phyloP scores from a whole-genome alignment of 2,113 vertebrate species.

The Onychostoma macrolepis region DNA sequence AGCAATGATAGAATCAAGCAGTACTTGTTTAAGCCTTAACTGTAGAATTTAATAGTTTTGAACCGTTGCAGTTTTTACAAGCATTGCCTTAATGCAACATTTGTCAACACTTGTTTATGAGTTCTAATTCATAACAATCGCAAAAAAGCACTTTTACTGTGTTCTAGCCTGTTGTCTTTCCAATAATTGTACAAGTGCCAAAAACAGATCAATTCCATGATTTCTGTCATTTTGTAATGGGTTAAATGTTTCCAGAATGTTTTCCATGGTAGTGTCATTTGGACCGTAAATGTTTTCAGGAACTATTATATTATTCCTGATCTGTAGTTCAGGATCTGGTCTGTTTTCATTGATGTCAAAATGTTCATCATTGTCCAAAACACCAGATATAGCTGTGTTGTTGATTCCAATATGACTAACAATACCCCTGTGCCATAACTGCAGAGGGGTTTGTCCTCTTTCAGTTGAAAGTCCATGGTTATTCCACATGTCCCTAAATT shows the following conservation, averaged over 20 bases:
- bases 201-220: constrained; percentile 2
- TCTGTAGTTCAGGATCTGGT: neutral
- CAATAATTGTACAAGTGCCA: neutral
- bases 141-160: too few species aligned
- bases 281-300: neutral
- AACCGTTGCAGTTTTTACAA: too few species aligned
- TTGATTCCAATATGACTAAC: too few species aligned
- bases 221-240: neutral
- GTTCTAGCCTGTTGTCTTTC: too few species aligned
- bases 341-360: neutral
- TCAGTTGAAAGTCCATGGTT: neutral
- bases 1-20: too few species aligned
- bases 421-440: neutral
- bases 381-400: too few species aligned
- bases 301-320: neutral
- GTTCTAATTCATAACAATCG: too few species aligned
- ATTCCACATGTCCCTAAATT: constrained; percentile 49
- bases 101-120: too few species aligned
- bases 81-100: too few species aligned
- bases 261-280: neutral
- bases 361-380: neutral
- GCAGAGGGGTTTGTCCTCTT: too few species aligned
- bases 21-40: neutral
- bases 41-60: neutral
- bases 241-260: neutral